Base-by-base conservation (phyloP, 2,888 invertebrate genomes). In the Cryptocephalus moraei region DNA sequence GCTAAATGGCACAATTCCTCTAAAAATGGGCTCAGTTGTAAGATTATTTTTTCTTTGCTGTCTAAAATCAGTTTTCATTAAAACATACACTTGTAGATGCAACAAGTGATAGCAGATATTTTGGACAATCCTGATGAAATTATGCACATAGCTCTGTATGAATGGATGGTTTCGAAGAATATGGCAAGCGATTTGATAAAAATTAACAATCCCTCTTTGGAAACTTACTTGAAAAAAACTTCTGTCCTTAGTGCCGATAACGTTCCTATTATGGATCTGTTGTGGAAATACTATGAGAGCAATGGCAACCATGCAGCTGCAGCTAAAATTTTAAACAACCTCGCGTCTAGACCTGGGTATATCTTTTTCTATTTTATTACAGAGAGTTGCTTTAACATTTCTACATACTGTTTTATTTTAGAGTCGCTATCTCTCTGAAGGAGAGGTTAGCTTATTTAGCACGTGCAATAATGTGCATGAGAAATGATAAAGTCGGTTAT, bases 221-320 rank as follows among this genome's bases (percentile, higher is more conserved):
- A 92, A 67, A 76, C 80, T 31, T 92, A 86, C 69, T 72, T 93
- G 40, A 78, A 75, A 44, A 73, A 75, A 71, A 78, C 71, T 45
- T 78, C 75, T 43, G 75, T 70, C 51, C 73, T 73, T 47, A 73
- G 75, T 66, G 78, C 81, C 8, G 77, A 83, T 42, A 55, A 62
- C 48, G 50, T 58, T 6, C 48, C 52, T 8, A 56, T 63, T 9
- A 77, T 87, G 54, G 91, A 95, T 67, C 73, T 97, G 54, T 73
- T 97, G 47, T 97, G 97, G 96, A 92, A 92, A 70, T 94, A 89
- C 67, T 93, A 96, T 63, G 95, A 97, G 70, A 86, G 87, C 66
- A 86, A 84, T 62, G 86, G 86, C 32, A 91, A 95, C 67, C 96
- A 93, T 65, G 81, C 87, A 1, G 86, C 91, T 9, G 97, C 97